These are phyloP conservation scores for Oncorhynchus clarkii DNA, from an alignment of 2,113 vertebrate species.

Conservation along the genomic window DNA sequence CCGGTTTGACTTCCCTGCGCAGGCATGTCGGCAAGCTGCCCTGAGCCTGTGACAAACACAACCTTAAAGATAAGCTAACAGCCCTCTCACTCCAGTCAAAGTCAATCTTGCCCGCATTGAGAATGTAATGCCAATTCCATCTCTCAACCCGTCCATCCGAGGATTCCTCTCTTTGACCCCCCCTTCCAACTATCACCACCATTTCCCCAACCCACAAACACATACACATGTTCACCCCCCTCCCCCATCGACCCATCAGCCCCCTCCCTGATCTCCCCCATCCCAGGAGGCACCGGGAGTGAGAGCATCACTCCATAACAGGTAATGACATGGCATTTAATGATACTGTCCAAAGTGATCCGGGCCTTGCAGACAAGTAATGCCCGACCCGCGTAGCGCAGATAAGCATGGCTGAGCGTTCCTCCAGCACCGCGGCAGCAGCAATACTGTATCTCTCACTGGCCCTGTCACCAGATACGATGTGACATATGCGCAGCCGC, in stretches of 20 bases:
- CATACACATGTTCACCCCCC: constrained; percentile 58
- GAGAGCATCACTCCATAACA: constrained; percentile 93
- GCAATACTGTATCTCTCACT: constrained; percentile 82
- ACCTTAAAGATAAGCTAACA: constrained; percentile 89
- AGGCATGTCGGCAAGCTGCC: constrained; percentile 81
- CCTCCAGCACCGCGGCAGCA: constrained; percentile 44
- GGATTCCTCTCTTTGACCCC: constrained; percentile 49
- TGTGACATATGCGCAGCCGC: constrained; percentile 83
- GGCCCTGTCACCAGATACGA: constrained; percentile 88
- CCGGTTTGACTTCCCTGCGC: constrained; percentile 80
- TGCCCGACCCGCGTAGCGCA: constrained; percentile 79
- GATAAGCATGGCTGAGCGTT: constrained; percentile 90
- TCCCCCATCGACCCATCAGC: constrained; percentile 59
- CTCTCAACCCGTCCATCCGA: constrained; percentile 80
- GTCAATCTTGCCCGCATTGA: constrained; percentile 90
- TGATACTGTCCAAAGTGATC: constrained; percentile 99
- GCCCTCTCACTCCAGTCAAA: constrained; percentile 90
- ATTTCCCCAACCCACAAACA: constrained; percentile 30
- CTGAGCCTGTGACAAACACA: constrained; percentile 93
- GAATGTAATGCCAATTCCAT: constrained; percentile 96
- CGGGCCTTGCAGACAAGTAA: constrained; percentile 86
- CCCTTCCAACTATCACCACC: constrained; percentile 69
- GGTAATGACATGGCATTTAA: constrained; percentile 99
- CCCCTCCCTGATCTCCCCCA: constrained; percentile 65
- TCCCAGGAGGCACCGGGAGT: constrained; percentile 84